A percentile compares a stretch with the other conserved stretches of the same genome.
These are phyloP conservation scores for Tuta absoluta DNA, from an alignment of 2,888 invertebrate species.

Conservation along the genomic window DNA sequence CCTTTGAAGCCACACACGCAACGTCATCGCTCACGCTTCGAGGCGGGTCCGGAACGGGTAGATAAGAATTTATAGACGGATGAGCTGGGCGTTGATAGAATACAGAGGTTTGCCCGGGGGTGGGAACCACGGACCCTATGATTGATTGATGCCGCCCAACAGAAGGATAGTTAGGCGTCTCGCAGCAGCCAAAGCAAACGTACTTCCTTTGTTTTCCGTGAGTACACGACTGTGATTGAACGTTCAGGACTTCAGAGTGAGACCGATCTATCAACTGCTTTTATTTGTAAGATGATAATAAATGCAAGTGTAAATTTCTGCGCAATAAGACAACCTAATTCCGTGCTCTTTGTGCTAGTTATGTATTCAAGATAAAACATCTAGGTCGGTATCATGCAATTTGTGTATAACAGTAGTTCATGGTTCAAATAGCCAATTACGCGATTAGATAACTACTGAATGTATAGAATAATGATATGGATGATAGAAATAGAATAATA, in stretches of 20 bases:
- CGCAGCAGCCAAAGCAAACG: slow-evolving; percentile 37
- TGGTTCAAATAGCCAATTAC: slow-evolving; percentile 44
- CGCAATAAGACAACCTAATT: slow-evolving; percentile 31
- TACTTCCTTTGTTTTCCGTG: slow-evolving; percentile 30
- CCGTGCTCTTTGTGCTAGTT: slow-evolving; percentile 56
- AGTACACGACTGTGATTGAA: slow-evolving; percentile 33
- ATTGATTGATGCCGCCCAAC: slow-evolving; percentile 64
- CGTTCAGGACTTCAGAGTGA: slow-evolving; percentile 31
- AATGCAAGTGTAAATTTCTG: slow-evolving; percentile 23
- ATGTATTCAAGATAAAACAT: slow-evolving; percentile 50
- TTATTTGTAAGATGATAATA: slow-evolving; percentile 10
- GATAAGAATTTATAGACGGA: slow-evolving; percentile 75
- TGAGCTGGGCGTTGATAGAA: slow-evolving; percentile 68
- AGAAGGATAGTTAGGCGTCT: slow-evolving; percentile 54
- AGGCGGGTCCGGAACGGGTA: slow-evolving; percentile 57
- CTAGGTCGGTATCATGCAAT: slow-evolving; percentile 60
- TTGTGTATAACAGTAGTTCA: slow-evolving; percentile 44
- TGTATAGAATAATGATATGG: slow-evolving; percentile 18
- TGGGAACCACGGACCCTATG: slow-evolving; percentile 55
- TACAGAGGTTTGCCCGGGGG: slow-evolving; percentile 61
- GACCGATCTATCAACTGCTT: slow-evolving; percentile 17
- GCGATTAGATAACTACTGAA: slow-evolving; percentile 18
- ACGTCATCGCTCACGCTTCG: slow-evolving; percentile 68
- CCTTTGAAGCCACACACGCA: slow-evolving; percentile 58
- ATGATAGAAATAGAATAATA: slow-evolving; percentile 2